Evolutionary conservation across 2,113 vertebrate species (phyloP).

Genomic region (Hiodon alosoides): DNA sequence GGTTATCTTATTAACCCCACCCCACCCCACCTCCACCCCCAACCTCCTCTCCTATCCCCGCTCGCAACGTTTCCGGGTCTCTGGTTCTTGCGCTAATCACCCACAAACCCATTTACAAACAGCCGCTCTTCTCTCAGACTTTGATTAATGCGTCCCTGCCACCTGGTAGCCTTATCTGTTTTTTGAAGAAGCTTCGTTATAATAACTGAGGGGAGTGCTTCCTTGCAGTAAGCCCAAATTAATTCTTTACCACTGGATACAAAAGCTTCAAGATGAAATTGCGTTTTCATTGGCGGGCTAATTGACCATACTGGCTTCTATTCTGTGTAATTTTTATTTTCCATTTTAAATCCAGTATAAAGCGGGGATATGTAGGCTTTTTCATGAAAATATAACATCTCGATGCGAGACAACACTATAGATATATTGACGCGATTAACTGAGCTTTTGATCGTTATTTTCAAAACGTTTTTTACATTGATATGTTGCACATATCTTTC

Average conservation of each 20-base stretch:
- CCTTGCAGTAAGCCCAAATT: conserved; percentile 31
- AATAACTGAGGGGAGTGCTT: conserved; percentile 23
- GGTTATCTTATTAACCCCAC: conserved; percentile 43
- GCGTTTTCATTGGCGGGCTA: conserved; percentile 34
- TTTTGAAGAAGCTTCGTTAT: conserved; percentile 32
- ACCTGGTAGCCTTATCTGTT: conserved; percentile 29
- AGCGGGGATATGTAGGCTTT: too few relatives aligned
- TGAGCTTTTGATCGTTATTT: too few relatives aligned
- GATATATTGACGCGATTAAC: too few relatives aligned
- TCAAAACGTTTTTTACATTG: too few relatives aligned
- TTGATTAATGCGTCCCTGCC: conserved; percentile 40
- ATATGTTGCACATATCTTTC: too few relatives aligned
- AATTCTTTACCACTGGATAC: conserved; percentile 41
- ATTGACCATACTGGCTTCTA: conserved; percentile 47
- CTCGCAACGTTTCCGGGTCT: not conserved
- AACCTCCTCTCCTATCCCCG: conserved; percentile 20
- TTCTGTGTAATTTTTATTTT: conserved; percentile 13
- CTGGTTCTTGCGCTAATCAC: conserved; percentile 40
- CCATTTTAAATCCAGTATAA: not conserved
- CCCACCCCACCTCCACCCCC: conserved; percentile 15
- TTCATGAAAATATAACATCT: too few relatives aligned
- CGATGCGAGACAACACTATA: too few relatives aligned
- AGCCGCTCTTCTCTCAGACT: conserved; percentile 10
- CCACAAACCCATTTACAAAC: conserved; percentile 28
- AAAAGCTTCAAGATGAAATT: conserved; percentile 32